A percentile compares a stretch with the other conserved stretches of the same genome.
These are phyloP conservation scores for Diarsia brunnea DNA, from an alignment of 2,888 invertebrate genomes.

Conservation along the genomic window DNA sequence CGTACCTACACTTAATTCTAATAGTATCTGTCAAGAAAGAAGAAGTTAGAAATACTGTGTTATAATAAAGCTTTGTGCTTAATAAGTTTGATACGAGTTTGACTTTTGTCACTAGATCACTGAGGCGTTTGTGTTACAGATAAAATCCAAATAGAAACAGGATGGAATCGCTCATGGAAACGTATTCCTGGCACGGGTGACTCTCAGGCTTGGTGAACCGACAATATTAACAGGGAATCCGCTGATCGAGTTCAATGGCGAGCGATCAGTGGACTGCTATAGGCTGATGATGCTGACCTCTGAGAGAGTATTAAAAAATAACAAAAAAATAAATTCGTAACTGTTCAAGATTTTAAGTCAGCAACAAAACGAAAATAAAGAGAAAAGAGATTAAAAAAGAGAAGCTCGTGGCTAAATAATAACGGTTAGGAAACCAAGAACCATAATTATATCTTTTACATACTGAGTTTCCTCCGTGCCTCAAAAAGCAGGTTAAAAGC, in stretches of 20 bases:
- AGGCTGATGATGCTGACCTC: background rate
- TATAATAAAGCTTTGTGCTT: background rate
- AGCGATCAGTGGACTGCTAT: background rate
- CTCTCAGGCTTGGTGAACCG: background rate
- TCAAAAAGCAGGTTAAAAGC: background rate
- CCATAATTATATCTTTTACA: no score
- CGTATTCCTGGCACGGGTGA: background rate
- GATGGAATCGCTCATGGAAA: background rate
- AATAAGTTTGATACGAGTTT: background rate
- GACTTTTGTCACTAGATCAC: background rate
- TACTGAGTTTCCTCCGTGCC: background rate
- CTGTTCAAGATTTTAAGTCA: no score
- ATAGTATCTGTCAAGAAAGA: background rate
- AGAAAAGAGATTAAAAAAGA: no score
- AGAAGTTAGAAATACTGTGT: background rate
- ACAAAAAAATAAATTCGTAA: no score
- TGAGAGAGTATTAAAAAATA: background rate
- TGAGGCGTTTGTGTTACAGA: background rate
- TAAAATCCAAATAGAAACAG: background rate
- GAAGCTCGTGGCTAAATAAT: background rate
- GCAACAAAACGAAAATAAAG: no score
- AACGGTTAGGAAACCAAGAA: background rate
- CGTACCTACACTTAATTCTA: background rate
- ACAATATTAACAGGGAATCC: background rate
- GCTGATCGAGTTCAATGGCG: background rate